phyloP scores from a whole-genome alignment of 2,113 vertebrate genomes.

The Jacana jacana region DNA sequence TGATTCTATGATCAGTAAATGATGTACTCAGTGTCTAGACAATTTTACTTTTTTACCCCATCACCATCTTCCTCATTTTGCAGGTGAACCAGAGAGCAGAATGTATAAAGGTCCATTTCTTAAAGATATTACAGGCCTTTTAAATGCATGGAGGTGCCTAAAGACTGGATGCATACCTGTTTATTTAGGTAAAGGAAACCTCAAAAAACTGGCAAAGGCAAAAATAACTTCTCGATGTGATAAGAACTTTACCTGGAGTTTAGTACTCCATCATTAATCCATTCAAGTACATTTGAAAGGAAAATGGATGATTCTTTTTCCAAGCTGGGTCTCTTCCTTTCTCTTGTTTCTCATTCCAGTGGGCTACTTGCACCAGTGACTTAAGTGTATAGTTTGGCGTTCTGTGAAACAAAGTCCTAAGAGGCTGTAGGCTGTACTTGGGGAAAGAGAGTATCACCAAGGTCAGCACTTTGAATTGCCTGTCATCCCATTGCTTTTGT shows the following conservation, averaged over 20 bases:
- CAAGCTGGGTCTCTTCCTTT: background rate
- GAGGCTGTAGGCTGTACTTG: background rate
- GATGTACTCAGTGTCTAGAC: background rate
- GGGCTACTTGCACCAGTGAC: background rate
- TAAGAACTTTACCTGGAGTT: background rate
- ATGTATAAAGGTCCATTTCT: background rate
- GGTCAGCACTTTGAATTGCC: background rate
- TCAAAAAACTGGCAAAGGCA: background rate
- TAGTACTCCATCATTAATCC: background rate
- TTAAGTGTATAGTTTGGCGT: background rate
- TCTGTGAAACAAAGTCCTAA: background rate
- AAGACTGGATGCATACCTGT: background rate
- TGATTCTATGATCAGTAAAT: too few relatives aligned
- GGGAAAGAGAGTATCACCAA: background rate
- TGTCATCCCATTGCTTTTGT: background rate
- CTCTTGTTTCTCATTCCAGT: constrained; percentile 6
- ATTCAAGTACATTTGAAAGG: constrained; percentile 20
- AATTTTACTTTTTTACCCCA: background rate
- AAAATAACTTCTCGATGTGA: background rate
- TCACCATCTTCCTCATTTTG: background rate
- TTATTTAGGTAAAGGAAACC: background rate
- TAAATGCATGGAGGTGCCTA: background rate
- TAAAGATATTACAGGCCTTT: background rate
- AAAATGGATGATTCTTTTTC: constrained; percentile 26
- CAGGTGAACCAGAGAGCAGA: background rate